Evolutionary conservation across 2,113 vertebrate species (phyloP).

Genomic region (Deroptyus accipitrinus): DNA sequence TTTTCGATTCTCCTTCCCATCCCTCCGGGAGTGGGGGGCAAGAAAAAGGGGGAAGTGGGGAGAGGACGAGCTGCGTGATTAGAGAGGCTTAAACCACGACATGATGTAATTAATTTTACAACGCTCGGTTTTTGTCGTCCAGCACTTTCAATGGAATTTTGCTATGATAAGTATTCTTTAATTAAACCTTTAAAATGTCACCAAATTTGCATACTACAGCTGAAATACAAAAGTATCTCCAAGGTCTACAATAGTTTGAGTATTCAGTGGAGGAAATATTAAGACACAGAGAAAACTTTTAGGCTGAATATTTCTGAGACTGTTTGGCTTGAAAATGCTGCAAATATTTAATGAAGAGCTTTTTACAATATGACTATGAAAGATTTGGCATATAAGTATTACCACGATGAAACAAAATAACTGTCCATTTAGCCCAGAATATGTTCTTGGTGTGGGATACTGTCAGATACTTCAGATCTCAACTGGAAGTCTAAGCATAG

Average conservation of each 20-base stretch:
- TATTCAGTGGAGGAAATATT: neutral
- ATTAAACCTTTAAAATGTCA: slow-evolving; percentile 80
- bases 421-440: neutral
- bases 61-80: too few species aligned
- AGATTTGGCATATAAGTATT: neutral
- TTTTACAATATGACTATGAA: neutral
- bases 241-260: slow-evolving; percentile 2
- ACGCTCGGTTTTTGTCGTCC: slow-evolving; percentile 78
- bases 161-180: slow-evolving; percentile 83
- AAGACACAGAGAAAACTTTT: neutral
- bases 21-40: too few species aligned
- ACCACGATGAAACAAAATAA: neutral
- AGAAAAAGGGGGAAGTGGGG: too few species aligned
- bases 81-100: too few species aligned
- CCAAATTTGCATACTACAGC: slow-evolving; percentile 66
- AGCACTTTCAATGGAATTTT: slow-evolving; percentile 55
- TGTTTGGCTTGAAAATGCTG: neutral
- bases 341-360: neutral
- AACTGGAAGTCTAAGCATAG: neutral
- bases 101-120: slow-evolving; percentile 94
- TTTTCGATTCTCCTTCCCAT: too few species aligned
- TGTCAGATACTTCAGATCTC: neutral
- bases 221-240: slow-evolving; percentile 25
- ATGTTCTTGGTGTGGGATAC: neutral
- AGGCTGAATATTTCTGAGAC: neutral